A percentile compares a stretch with the other conserved stretches of the same genome.
Evolutionary conservation across 2,797 vertebrate genomes (phyloP).

Genomic region (Lerista edwardsae): DNA sequence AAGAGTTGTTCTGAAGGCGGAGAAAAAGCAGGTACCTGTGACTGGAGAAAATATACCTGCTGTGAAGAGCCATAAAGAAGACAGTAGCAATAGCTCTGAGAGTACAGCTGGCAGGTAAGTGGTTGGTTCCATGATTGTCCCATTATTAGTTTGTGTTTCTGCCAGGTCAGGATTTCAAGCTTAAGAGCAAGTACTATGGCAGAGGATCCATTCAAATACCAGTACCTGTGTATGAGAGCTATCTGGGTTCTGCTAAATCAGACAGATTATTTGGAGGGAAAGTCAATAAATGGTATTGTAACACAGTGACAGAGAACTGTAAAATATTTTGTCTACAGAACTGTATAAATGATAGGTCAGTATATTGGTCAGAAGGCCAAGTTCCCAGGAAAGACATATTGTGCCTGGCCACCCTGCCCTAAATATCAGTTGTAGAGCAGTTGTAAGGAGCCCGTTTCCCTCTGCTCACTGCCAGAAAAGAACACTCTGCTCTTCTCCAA

Average conservation of each 20-base stretch:
- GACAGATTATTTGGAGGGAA: not conserved
- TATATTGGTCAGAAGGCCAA: no score
- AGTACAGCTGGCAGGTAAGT: not conserved
- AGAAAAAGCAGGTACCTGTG: conserved; percentile 42
- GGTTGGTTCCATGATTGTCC: not conserved
- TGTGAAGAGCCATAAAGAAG: not conserved
- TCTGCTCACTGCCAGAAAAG: no score
- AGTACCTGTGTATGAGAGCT: not conserved
- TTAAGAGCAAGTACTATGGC: not conserved
- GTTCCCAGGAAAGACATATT: no score
- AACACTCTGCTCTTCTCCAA: no score
- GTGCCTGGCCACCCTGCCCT: no score
- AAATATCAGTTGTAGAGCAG: no score
- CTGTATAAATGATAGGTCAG: not conserved
- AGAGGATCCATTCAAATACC: not conserved
- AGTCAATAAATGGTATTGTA: not conserved
- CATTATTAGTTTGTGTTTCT: not conserved
- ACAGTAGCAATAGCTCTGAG: not conserved
- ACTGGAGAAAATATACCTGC: not conserved
- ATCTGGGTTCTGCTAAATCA: not conserved
- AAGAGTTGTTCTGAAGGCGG: conserved; percentile 77
- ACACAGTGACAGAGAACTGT: not conserved
- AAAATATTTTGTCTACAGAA: not conserved
- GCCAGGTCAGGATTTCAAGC: no score
- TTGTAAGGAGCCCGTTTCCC: no score